These are phyloP conservation scores for Zelleria hepariella DNA, from an alignment of 2,888 invertebrate genomes.

Conservation along the genomic window DNA sequence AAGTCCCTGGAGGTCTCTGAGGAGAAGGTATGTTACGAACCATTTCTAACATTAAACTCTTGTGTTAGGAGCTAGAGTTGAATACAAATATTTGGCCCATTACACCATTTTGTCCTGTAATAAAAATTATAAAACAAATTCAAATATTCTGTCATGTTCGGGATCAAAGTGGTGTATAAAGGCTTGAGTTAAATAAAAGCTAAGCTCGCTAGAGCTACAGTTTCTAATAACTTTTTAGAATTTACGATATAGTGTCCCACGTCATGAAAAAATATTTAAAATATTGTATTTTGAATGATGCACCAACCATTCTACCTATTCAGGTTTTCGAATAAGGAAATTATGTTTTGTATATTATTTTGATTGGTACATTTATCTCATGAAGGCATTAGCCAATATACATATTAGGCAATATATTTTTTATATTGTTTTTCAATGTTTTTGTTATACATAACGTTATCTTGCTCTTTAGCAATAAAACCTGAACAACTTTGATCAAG, in stretches of 20 bases:
- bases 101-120: too few relatives aligned
- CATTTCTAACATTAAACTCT: conserved; percentile 9
- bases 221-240: not conserved
- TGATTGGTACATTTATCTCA: too few relatives aligned
- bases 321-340: not conserved
- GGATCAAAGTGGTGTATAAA: not conserved
- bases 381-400: too few relatives aligned
- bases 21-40: conserved; percentile 87
- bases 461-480: too few relatives aligned
- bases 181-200: not conserved
- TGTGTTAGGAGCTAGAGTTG: not conserved
- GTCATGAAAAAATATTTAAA: not conserved
- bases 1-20: conserved; percentile 99
- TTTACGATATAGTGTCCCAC: not conserved
- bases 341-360: not conserved
- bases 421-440: too few relatives aligned
- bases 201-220: not conserved
- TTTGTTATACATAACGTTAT: too few relatives aligned
- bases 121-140: not conserved
- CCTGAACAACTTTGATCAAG: too few relatives aligned
- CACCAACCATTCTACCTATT: conserved; percentile 43
- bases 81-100: too few relatives aligned
- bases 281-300: conserved; percentile 31
- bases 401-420: too few relatives aligned
- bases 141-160: not conserved